Conservation (phyloP, 1,140 invertebrate species). For the Agraylea sexmaculata region DNA sequence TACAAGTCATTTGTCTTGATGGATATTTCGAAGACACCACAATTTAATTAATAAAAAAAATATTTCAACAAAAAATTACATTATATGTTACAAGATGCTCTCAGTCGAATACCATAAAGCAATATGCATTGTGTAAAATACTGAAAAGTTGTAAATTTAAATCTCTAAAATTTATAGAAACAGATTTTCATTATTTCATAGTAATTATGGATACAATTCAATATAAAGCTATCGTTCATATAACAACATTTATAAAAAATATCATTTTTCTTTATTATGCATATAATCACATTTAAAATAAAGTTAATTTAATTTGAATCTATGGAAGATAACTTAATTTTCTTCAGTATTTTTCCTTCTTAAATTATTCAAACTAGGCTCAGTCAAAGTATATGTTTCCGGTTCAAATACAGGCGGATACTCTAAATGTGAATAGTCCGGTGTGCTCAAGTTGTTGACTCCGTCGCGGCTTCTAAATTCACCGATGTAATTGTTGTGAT, state of each 20-base stretch:
- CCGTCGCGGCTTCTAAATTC: slow-evolving; percentile 6
- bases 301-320: background rate
- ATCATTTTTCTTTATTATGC: background rate
- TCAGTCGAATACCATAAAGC: no score
- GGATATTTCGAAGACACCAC: no score
- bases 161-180: background rate
- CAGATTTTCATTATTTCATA: background rate
- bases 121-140: no score
- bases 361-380: slow-evolving; percentile 27
- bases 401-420: slow-evolving; percentile 74
- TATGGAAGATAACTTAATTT: background rate
- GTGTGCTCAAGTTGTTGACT: slow-evolving; percentile 15
- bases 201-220: background rate
- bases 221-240: no score
- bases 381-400: slow-evolving; percentile 62
- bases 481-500: background rate
- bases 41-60: no score
- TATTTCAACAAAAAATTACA: no score
- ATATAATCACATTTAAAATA: slow-evolving; percentile 1
- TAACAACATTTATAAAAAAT: no score
- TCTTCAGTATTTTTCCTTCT: slow-evolving; percentile 8
- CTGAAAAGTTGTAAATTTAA: no score
- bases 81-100: no score
- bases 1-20: no score
- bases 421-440: slow-evolving; percentile 58